Base-by-base conservation (phyloP, 2,888 invertebrate genomes). In the Ditula angustiorana region DNA sequence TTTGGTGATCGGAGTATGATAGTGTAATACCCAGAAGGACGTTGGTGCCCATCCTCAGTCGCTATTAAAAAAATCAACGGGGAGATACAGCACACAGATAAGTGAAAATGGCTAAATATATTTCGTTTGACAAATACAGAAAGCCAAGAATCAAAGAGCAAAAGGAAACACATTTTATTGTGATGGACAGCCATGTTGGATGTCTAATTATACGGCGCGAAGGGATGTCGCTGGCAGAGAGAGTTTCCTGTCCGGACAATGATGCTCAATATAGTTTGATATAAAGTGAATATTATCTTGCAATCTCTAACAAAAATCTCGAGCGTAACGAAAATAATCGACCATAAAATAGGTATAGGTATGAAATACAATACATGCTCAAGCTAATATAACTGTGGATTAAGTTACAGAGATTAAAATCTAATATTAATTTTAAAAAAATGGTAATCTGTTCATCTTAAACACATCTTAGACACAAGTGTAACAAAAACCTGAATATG, bases 201-300 rank as follows among this genome's bases (percentile, higher is more conserved):
- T 5, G 5, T 50, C 50, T 50, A 50, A 50, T 50, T 21, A 30
- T 50, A 30, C 30, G 50, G 21, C 19, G 30, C 19, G 50, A 50
- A 50, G 19, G 30, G 30, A 50, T 30, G 28, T 50, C 50, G 49
- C 26, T 16, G 16, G 35, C 11, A 24, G 11, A n/a, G 16, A 50
- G 26, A 13, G 30, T 21, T 50, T 50, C 50, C 30, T 30, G 30
- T 8, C 16, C 28, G 30, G 21, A 50, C 19, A 49, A 21, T 50
- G 21, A 21, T 30, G 5, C 10, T 30, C 5, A 19, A 30, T 7
- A 8, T 13, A 26, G 13, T 35, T 4, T 35, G 13, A 35, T 13
- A 37, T 7, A 37, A 37, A 37, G 7, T 16, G 41, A 41, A 19
- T 8, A 2, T 19, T 8, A 41, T 19, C 8, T 19, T 10, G 0